phyloP scores from a whole-genome alignment of 2,888 invertebrate genomes.

The Pemphredon lugubris region DNA sequence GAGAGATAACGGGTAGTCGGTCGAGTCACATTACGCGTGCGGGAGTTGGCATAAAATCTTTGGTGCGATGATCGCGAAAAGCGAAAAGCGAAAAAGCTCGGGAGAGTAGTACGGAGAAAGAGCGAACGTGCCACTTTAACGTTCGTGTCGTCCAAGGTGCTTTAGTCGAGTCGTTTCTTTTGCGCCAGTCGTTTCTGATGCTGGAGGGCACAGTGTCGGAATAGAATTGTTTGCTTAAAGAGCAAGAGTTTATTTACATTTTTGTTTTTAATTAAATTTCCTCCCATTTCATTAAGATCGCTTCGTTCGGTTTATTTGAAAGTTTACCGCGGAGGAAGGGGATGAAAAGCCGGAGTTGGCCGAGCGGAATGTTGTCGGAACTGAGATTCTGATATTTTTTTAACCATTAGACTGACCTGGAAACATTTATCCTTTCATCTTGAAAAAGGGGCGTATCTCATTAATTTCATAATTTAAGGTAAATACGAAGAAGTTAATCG shows the following conservation, averaged over 20 bases:
- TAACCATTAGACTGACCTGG: background rate
- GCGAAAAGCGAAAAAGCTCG: no score
- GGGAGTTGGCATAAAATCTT: no score
- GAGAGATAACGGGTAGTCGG: no score
- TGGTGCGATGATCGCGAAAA: no score
- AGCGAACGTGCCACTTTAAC: background rate
- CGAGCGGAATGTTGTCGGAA: background rate
- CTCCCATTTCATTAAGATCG: constrained; percentile 12
- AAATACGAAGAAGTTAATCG: no score
- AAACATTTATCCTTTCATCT: background rate
- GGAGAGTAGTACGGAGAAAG: no score
- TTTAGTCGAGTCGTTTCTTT: constrained; percentile 1
- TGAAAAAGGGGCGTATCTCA: no score
- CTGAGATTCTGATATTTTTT: background rate
- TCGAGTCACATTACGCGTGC: no score
- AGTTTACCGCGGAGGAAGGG: constrained; percentile 1
- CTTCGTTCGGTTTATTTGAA: constrained; percentile 6
- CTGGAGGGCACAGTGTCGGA: no score
- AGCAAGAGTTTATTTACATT: constrained; percentile 29
- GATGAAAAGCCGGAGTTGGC: no score
- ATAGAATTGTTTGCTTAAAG: constrained; percentile 7
- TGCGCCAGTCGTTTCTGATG: background rate
- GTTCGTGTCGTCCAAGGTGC: background rate
- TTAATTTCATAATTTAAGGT: no score
- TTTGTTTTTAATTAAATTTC: constrained; percentile 44